Evolutionary conservation across 2,797 vertebrate genomes (phyloP).

Genomic region (Orientallactaga sibirica): DNA sequence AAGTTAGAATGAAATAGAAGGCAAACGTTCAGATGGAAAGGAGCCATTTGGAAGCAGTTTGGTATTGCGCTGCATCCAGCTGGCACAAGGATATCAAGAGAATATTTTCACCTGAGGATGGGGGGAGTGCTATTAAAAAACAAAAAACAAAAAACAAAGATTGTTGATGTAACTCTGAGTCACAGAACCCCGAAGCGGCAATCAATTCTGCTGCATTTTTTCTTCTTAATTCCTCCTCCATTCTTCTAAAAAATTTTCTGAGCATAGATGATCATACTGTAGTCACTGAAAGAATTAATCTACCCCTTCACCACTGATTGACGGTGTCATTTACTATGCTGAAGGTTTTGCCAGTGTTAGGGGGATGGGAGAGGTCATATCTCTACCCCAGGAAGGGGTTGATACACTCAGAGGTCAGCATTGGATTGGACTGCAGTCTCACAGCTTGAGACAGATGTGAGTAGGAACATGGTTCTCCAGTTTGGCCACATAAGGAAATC

Average conservation of each 20-base stretch:
- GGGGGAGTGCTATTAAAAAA: too few species aligned
- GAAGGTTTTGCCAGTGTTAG: not conserved
- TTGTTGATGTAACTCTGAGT: not conserved
- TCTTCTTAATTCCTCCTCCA: not conserved
- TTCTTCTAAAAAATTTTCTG: not conserved
- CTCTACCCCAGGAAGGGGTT: not conserved
- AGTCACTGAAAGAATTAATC: not conserved
- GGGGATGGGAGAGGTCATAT: not conserved
- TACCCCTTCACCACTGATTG: not conserved
- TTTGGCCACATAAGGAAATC: constrained; percentile 2
- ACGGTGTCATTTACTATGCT: too few species aligned
- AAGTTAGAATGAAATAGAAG: constrained; percentile 39
- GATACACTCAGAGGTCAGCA: not conserved
- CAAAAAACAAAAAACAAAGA: not conserved
- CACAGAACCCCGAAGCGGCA: not conserved
- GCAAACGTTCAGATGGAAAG: not conserved
- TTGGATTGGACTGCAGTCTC: not conserved
- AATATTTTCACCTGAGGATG: constrained; percentile 35
- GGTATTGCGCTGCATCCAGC: not conserved
- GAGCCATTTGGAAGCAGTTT: constrained; percentile 31
- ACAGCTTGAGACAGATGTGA: not conserved
- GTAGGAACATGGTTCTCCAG: not conserved
- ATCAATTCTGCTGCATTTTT: not conserved
- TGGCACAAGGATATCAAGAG: not conserved
- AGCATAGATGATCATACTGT: not conserved